These are phyloP conservation scores for Scortum barcoo DNA, from an alignment of 2,113 vertebrate genomes.

Conservation along the genomic window DNA sequence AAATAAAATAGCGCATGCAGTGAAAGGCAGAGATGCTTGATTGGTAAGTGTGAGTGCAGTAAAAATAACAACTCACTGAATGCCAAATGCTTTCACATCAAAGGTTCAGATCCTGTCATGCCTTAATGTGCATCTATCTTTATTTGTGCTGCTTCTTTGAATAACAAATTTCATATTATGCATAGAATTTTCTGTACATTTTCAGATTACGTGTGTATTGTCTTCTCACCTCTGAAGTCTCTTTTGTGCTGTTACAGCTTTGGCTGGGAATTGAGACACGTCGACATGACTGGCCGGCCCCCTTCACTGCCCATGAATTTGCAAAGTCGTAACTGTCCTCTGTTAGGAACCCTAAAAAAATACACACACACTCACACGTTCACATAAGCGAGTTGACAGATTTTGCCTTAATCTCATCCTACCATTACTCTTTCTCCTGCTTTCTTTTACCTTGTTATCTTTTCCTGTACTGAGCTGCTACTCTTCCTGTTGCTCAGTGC, in stretches of 20 bases:
- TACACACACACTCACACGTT: conserved; percentile 18
- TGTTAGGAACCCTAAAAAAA: conserved; percentile 88
- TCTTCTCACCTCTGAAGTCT: conserved; percentile 71
- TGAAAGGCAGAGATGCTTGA: background rate
- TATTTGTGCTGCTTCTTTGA: background rate
- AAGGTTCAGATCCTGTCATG: background rate
- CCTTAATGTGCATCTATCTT: background rate
- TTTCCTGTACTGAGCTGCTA: conserved; percentile 71
- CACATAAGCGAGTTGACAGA: conserved; percentile 35
- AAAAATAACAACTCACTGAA: background rate
- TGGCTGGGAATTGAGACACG: conserved; percentile 84
- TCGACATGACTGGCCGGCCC: conserved; percentile 85
- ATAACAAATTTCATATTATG: background rate
- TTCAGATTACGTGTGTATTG: background rate
- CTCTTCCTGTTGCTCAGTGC: conserved; percentile 75
- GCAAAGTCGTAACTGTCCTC: conserved; percentile 92
- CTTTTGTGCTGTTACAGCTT: conserved; percentile 88
- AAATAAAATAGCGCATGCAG: background rate
- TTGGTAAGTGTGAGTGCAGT: background rate
- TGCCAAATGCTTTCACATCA: background rate
- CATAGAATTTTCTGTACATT: background rate
- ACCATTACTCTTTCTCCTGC: conserved; percentile 59
- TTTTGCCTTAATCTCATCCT: conserved; percentile 70
- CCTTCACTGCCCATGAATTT: conserved; percentile 96
- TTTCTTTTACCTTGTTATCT: conserved; percentile 71